Percentiles rank a stretch among this genome's conserved stretches.
phyloP scores from a whole-genome alignment of 2,888 invertebrate species.

The Xanthia icteritia region DNA sequence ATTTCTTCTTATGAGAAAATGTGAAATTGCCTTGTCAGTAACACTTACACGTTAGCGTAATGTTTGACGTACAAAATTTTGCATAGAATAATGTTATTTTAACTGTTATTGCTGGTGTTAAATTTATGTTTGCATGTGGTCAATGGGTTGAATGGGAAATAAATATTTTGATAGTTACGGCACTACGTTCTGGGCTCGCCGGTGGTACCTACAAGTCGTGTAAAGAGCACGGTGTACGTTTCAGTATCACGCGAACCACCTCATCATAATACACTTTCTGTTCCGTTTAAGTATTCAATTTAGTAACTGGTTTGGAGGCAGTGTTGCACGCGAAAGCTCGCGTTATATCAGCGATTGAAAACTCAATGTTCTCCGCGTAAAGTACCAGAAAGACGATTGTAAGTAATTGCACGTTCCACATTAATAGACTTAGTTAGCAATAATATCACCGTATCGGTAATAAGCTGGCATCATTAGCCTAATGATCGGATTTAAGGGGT shows the following conservation, averaged over 20 bases:
- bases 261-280: conserved; percentile 74
- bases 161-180: conserved; percentile 35
- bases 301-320: conserved; percentile 67
- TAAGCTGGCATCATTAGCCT: conserved; percentile 81
- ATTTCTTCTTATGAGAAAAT: conserved; percentile 18
- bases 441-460: conserved; percentile 80
- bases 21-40: conserved; percentile 30
- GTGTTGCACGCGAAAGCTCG: conserved; percentile 48
- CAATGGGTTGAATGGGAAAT: conserved; percentile 41
- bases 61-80: conserved; percentile 20
- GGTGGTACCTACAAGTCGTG: conserved; percentile 29
- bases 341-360: conserved; percentile 49
- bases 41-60: neutral
- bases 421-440: conserved; percentile 82
- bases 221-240: conserved; percentile 45
- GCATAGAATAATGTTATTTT: conserved; percentile 28
- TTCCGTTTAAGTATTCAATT: conserved; percentile 75
- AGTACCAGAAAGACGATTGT: conserved; percentile 53
- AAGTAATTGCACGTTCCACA: conserved; percentile 71
- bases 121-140: conserved; percentile 40
- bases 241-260: conserved; percentile 72
- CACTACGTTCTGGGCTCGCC: neutral
- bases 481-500: conserved; percentile 76
- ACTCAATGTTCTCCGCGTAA: conserved; percentile 57
- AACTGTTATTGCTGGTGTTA: conserved; percentile 25